phyloP scores from a whole-genome alignment of 2,797 vertebrate genomes.

The Microtus obscurus region DNA sequence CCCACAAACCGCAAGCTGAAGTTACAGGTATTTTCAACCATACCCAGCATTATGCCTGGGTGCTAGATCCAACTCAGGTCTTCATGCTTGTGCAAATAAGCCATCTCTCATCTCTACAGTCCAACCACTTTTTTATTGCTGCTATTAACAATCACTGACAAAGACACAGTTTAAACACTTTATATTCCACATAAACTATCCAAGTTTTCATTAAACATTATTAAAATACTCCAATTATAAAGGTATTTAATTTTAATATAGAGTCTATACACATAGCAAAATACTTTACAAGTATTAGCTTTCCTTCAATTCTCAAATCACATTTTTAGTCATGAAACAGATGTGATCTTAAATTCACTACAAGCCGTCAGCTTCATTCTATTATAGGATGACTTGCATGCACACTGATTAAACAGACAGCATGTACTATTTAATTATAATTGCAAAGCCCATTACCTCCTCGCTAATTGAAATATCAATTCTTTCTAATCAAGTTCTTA shows the following conservation, averaged over 20 bases:
- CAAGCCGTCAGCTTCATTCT: conserved; percentile 53
- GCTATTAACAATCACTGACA: conserved; percentile 14
- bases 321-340: conserved; percentile 55
- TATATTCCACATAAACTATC: conserved; percentile 45
- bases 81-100: background rate
- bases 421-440: conserved; percentile 69
- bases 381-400: conserved; percentile 47
- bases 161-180: conserved; percentile 17
- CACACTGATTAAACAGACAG: conserved; percentile 59
- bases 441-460: conserved; percentile 46
- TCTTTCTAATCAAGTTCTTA: conserved; percentile 55
- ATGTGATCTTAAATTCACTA: conserved; percentile 62
- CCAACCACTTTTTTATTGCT: background rate
- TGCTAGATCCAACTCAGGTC: background rate
- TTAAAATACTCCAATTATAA: background rate
- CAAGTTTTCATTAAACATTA: background rate
- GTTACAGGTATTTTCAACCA: background rate
- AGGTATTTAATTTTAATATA: conserved; percentile 46
- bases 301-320: conserved; percentile 42
- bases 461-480: conserved; percentile 52
- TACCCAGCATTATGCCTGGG: background rate
- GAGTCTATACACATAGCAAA: conserved; percentile 31
- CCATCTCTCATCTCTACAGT: background rate
- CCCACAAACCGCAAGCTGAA: too few species aligned
- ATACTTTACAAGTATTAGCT: conserved; percentile 53